phyloP scores from a whole-genome alignment of 2,888 invertebrate species.

The Ganaspis brasiliensis region DNA sequence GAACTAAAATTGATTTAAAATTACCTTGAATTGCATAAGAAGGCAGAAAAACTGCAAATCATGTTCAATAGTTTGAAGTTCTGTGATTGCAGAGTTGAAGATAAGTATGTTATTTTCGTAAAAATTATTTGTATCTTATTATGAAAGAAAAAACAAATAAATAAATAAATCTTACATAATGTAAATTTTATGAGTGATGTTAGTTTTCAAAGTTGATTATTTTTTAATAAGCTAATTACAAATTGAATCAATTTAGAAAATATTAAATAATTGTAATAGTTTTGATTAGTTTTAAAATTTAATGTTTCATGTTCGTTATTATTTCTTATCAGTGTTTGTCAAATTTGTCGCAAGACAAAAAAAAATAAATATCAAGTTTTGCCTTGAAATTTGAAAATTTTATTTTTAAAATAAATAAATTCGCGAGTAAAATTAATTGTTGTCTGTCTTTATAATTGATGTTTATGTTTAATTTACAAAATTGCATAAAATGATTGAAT shows the following conservation, averaged over 20 bases:
- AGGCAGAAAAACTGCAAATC: constrained; percentile 2
- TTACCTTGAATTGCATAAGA: constrained; percentile 15
- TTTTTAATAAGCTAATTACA: no score
- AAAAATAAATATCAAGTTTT: background rate
- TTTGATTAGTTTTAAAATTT: no score
- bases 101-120: background rate
- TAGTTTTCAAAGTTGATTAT: no score
- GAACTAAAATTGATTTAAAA: background rate
- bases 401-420: no score
- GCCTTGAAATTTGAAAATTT: background rate
- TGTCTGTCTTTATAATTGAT: background rate
- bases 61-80: background rate
- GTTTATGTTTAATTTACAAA: background rate
- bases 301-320: no score
- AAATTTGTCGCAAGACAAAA: no score
- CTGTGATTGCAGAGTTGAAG: background rate
- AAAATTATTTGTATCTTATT: no score
- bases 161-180: background rate
- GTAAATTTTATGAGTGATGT: no score
- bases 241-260: no score
- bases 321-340: no score
- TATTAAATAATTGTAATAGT: no score
- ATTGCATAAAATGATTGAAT: background rate
- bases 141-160: background rate
- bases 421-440: no score